A percentile compares a stretch with the other conserved stretches of the same genome.
These are phyloP conservation scores for Campylomormyrus numenius DNA, from an alignment of 2,113 vertebrate genomes.

Conservation along the genomic window DNA sequence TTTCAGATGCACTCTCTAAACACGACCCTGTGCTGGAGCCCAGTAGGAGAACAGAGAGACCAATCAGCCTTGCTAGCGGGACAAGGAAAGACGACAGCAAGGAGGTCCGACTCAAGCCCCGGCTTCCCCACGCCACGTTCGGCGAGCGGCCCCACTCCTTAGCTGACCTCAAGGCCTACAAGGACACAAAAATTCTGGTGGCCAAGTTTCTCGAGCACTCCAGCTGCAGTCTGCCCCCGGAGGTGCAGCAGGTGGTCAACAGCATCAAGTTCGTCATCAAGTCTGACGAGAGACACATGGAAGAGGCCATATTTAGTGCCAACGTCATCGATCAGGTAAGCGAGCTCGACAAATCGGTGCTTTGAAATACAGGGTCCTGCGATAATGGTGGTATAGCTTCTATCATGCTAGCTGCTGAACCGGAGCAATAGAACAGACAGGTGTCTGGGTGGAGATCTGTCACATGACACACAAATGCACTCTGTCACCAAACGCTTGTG, in stretches of 20 bases:
- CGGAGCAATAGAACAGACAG: too few relatives aligned
- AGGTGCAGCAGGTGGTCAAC: slow-evolving; percentile 83
- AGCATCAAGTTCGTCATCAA: slow-evolving; percentile 77
- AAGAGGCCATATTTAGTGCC: slow-evolving; percentile 83
- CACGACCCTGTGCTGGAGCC: slow-evolving; percentile 47
- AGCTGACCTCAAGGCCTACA: slow-evolving; percentile 83
- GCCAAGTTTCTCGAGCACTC: slow-evolving; percentile 92
- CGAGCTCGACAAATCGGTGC: not conserved
- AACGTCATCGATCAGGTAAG: slow-evolving; percentile 80
- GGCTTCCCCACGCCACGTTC: slow-evolving; percentile 50
- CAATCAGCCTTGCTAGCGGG: slow-evolving; percentile 33
- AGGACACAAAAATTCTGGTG: slow-evolving; percentile 87
- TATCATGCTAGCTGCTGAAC: not conserved
- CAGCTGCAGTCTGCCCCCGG: slow-evolving; percentile 75
- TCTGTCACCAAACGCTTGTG: not conserved
- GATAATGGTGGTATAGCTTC: not conserved
- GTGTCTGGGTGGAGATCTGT: not conserved
- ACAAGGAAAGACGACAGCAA: slow-evolving; percentile 61
- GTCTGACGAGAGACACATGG: slow-evolving; percentile 80
- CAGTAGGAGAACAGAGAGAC: slow-evolving; percentile 53
- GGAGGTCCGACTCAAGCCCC: slow-evolving; percentile 58
- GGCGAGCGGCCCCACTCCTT: slow-evolving; percentile 72
- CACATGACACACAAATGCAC: not conserved
- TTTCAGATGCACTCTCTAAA: slow-evolving; percentile 52
- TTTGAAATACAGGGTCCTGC: not conserved